Evolutionary conservation across 1,140 invertebrate species (phyloP).

Genomic region (Nixonia krombeini): DNA sequence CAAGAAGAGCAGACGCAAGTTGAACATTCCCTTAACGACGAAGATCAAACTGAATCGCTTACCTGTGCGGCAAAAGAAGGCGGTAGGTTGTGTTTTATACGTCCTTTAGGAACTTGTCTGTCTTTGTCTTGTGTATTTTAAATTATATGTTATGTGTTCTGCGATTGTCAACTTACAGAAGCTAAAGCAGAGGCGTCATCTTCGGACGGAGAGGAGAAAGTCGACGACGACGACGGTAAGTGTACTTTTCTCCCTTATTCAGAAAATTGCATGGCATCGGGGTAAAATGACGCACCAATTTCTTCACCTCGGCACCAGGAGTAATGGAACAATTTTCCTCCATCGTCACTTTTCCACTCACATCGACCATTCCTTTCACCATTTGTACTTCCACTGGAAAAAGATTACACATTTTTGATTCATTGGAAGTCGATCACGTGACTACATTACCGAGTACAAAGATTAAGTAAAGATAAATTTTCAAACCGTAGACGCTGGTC

Average conservation of each 20-base stretch:
- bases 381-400: no score
- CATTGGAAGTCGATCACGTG: no score
- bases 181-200: slow-evolving; percentile 67
- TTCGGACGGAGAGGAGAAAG: slow-evolving; percentile 65
- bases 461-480: neutral
- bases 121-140: slow-evolving; percentile 16
- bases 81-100: slow-evolving; percentile 47
- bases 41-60: slow-evolving; percentile 65
- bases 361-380: no score
- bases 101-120: neutral
- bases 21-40: slow-evolving; percentile 56
- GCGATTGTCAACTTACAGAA: slow-evolving; percentile 58
- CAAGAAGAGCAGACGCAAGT: slow-evolving; percentile 52
- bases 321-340: no score
- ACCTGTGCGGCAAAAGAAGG: slow-evolving; percentile 61
- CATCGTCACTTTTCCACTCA: no score
- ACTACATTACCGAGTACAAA: no score
- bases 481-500: slow-evolving; percentile 78
- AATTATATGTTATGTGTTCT: slow-evolving; percentile 52
- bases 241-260: no score
- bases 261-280: no score
- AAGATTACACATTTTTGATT: no score
- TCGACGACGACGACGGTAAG: slow-evolving; percentile 58
- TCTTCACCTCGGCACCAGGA: neutral
- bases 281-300: no score